Evolutionary conservation across 2,888 invertebrate genomes (phyloP).

Genomic region (Watsonalla cultraria): DNA sequence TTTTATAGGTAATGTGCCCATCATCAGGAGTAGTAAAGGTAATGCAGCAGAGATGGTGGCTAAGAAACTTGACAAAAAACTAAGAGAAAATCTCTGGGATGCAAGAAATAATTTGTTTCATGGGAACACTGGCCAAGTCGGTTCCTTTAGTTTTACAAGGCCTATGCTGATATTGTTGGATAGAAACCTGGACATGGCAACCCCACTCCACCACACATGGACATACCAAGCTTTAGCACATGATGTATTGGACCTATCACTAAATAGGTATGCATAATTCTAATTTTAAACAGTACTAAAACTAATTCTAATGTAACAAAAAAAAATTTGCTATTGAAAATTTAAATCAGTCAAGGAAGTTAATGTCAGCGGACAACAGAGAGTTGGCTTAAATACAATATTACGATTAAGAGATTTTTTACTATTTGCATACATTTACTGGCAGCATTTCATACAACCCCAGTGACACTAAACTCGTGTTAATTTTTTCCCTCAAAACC

Average conservation of each 20-base stretch:
- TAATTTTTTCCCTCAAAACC: no score
- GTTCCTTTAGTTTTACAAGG: slow-evolving; percentile 92
- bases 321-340: no score
- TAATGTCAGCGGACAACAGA: no score
- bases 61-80: slow-evolving; percentile 96
- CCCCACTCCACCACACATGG: slow-evolving; percentile 99
- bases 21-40: slow-evolving; percentile 94
- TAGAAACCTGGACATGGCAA: slow-evolving; percentile 97
- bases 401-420: no score
- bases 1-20: slow-evolving; percentile 85
- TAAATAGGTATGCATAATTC: slow-evolving; percentile 82
- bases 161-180: slow-evolving; percentile 96
- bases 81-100: slow-evolving; percentile 97
- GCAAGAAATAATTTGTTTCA: slow-evolving; percentile 97
- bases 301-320: no score
- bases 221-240: slow-evolving; percentile 99
- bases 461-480: no score
- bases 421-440: no score
- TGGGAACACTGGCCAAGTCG: slow-evolving; percentile 87
- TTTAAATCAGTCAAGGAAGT: no score
- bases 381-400: no score
- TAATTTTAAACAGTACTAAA: no score
- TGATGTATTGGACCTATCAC: slow-evolving; percentile 94
- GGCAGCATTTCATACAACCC: no score
- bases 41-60: slow-evolving; percentile 99